A percentile compares a stretch with the other conserved stretches of the same genome.
Evolutionary conservation across 2,113 vertebrate species (phyloP).

Genomic region (Chiloscyllium plagiosum): DNA sequence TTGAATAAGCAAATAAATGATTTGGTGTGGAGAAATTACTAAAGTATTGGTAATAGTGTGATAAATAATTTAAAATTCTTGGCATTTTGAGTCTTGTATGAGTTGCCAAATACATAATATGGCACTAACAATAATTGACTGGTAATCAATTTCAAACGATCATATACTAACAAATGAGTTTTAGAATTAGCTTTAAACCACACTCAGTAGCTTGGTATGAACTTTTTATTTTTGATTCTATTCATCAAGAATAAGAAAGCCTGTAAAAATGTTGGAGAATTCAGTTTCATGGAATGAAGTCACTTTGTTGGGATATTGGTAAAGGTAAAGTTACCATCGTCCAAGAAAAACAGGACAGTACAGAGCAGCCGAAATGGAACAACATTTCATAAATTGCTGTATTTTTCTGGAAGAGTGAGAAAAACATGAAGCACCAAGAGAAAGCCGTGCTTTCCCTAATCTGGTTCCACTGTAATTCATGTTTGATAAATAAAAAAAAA

Average conservation of each 20-base stretch:
- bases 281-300: background rate
- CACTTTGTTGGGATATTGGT: background rate
- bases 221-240: background rate
- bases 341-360: too few species aligned
- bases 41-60: background rate
- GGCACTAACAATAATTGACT: background rate
- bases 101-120: background rate
- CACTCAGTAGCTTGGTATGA: background rate
- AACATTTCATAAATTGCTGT: background rate
- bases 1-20: conserved; percentile 13
- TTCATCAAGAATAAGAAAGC: background rate
- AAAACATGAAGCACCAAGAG: background rate
- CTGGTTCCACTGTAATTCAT: background rate
- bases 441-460: background rate
- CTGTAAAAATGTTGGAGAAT: background rate
- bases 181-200: background rate
- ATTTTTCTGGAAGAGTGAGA: background rate
- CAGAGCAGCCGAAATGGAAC: background rate
- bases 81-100: background rate
- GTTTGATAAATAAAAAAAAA: background rate
- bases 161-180: background rate
- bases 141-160: background rate
- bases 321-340: too few species aligned
- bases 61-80: background rate
- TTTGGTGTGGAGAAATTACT: background rate